Percentiles rank a stretch among this genome's conserved stretches.
Conservation (phyloP, 2,888 invertebrate genomes). For the Dynastes grantii region DNA sequence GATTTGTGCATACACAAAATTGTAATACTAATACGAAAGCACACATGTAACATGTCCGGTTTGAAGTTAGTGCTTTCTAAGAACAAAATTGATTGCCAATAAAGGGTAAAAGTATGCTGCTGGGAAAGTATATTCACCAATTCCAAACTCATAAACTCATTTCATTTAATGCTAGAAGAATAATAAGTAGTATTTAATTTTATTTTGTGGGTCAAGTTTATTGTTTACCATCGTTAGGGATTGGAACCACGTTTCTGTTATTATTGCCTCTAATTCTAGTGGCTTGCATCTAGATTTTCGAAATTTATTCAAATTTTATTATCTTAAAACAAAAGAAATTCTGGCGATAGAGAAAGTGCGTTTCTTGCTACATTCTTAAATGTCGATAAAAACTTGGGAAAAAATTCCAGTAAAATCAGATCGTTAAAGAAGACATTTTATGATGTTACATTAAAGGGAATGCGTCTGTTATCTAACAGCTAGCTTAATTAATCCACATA, state of each 20-base stretch:
- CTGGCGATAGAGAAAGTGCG: too few relatives aligned
- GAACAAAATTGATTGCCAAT: not conserved
- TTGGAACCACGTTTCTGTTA: not conserved
- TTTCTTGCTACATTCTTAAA: too few relatives aligned
- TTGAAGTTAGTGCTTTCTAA: constrained; percentile 2
- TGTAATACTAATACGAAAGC: too few relatives aligned
- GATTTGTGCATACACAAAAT: too few relatives aligned
- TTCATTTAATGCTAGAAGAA: constrained; percentile 27
- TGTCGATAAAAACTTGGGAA: too few relatives aligned
- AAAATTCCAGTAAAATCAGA: too few relatives aligned
- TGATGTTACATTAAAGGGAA: too few relatives aligned
- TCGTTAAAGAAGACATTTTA: too few relatives aligned
- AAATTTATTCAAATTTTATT: not conserved
- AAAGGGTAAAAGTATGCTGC: constrained; percentile 19
- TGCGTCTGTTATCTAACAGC: too few relatives aligned
- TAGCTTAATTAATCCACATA: too few relatives aligned
- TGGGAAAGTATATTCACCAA: not conserved
- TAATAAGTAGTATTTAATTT: constrained; percentile 18
- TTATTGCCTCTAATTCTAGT: too few relatives aligned
- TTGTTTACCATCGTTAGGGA: not conserved
- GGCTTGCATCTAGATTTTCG: not conserved
- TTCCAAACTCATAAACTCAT: constrained; percentile 4
- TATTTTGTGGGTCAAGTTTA: constrained; percentile 32
- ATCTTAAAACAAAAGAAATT: too few relatives aligned
- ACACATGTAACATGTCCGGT: not conserved